Base-by-base conservation (phyloP, 2,888 invertebrate species). In the Dioctria linearis region DNA sequence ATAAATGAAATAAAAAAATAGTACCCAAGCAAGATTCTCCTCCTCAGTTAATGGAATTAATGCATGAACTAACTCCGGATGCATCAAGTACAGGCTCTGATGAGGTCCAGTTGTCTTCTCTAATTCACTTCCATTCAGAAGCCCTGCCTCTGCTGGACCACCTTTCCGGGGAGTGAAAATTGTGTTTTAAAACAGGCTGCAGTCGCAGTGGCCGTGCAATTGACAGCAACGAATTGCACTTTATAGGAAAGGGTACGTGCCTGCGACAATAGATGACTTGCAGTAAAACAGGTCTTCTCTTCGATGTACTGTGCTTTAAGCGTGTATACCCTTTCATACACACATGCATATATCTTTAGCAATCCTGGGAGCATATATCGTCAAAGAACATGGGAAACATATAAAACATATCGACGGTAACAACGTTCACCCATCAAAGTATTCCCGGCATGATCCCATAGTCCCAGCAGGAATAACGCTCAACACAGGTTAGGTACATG, bases 111-210 rank as follows among this genome's bases (percentile, higher is more conserved):
- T 73, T 73, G 57, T 73, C 59, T 73, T 40, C 59, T 39, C 57
- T 73, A 73, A 73, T 73, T 40, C 73, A 73, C 73, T 57, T 73
- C 57, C 73, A 73, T 59, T 73, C 57, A 73, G 69, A 25, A 69
- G 54, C 40, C 37, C 39, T 51, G 37, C 42, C 65, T 3, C 42
- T 39, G 65, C n/a, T 39, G 65, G 40, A 13, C 37, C 5, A 4
- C 65, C 25, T 25, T 25, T 3, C 39, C 37, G 51, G 11, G 39
- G 69, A 37, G 51, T 39, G 51, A 11, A 37, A 11, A 39, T 8
- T 25, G 25, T 9, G n/a, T 51, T 69, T 69, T 39, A 69, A 69
- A 69, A 69, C 49, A 9, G 54, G 54, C 11, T 54, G 51, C 65
- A 65, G 42, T n/a, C 42, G 65, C 69, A 43, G 2, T 54, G 69